phyloP scores from a whole-genome alignment of 1,140 invertebrate genomes.

The Eupeodes corollae region DNA sequence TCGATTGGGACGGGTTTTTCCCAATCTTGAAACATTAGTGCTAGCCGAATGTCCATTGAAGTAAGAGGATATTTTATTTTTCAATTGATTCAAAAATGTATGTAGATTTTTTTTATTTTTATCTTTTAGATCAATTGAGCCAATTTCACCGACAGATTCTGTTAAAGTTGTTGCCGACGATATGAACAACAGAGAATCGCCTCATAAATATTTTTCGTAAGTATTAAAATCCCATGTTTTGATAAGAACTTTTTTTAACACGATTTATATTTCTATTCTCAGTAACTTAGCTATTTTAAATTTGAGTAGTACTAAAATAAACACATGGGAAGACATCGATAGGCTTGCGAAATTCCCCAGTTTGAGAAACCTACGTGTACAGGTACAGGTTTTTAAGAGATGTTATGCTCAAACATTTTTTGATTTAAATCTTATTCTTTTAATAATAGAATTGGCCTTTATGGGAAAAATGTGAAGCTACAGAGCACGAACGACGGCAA shows the following conservation, averaged over 20 bases:
- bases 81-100: not conserved
- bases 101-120: not conserved
- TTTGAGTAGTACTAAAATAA: conserved; percentile 68
- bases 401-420: not conserved
- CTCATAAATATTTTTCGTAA: conserved; percentile 41
- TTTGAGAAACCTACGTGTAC: conserved; percentile 70
- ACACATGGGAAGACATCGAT: conserved; percentile 80
- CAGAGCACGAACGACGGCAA: conserved; percentile 75
- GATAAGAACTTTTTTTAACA: no score
- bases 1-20: conserved; percentile 73
- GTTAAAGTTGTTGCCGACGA: conserved; percentile 17
- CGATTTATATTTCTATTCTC: conserved; percentile 40
- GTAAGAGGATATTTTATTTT: not conserved
- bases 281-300: conserved; percentile 66
- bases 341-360: conserved; percentile 67
- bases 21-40: conserved; percentile 69
- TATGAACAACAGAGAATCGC: conserved; percentile 22
- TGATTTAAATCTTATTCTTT: not conserved
- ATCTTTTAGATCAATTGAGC: conserved; percentile 12
- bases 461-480: conserved; percentile 65
- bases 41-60: conserved; percentile 72
- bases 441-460: conserved; percentile 48
- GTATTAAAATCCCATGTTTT: no score
- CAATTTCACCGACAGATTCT: conserved; percentile 2
- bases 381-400: conserved; percentile 29